Evolutionary conservation across 1,140 invertebrate genomes (phyloP).

Genomic region (Cydia fagiglandana): DNA sequence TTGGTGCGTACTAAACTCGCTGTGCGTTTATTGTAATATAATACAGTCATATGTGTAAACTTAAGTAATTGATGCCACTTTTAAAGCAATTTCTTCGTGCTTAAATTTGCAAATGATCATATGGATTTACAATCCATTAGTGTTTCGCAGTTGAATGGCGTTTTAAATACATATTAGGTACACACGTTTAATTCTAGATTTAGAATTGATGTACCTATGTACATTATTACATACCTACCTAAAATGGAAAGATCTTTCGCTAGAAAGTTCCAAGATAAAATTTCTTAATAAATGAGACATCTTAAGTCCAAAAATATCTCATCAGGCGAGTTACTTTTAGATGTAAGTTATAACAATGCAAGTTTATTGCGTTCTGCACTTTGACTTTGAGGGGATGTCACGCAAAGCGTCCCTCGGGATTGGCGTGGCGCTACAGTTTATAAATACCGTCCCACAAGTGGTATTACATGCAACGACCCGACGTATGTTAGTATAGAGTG

Average conservation of each 20-base stretch:
- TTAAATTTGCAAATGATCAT: too few relatives aligned
- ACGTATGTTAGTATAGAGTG: too few relatives aligned
- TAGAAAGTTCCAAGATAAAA: neutral
- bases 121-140: too few relatives aligned
- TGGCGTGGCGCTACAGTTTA: neutral
- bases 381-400: constrained; percentile 11
- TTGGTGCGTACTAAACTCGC: neutral
- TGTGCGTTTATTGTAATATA: neutral
- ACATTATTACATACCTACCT: too few relatives aligned
- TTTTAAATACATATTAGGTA: too few relatives aligned
- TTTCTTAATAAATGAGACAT: neutral
- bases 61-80: too few relatives aligned
- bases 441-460: neutral
- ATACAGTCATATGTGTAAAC: too few relatives aligned
- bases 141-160: too few relatives aligned
- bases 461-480: neutral
- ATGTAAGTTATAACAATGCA: constrained; percentile 20
- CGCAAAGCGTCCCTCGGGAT: neutral
- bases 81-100: too few relatives aligned
- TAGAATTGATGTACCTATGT: too few relatives aligned
- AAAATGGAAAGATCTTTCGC: too few relatives aligned
- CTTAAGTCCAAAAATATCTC: neutral
- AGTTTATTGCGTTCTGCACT: constrained; percentile 5
- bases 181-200: too few relatives aligned
- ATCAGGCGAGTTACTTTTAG: neutral